A percentile compares a stretch with the other conserved stretches of the same genome.
Evolutionary conservation across 2,888 invertebrate species (phyloP).

Genomic region (Morpho deidamia): DNA sequence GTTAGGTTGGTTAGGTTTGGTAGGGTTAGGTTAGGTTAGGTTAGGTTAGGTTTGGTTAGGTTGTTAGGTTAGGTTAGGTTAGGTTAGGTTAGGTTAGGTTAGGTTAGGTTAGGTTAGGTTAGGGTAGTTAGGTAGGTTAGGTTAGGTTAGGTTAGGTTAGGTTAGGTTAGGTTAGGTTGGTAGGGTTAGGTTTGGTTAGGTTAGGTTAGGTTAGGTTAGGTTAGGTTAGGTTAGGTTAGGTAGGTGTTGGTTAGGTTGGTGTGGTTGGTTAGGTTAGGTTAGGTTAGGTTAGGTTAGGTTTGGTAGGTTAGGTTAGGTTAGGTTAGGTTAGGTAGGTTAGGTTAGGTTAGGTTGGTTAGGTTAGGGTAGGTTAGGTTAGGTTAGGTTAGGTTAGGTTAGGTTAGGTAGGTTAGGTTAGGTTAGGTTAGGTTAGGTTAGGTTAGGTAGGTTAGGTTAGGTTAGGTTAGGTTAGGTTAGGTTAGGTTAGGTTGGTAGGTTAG

Average conservation of each 20-base stretch:
- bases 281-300: no score
- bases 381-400: no score
- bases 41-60: not conserved
- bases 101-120: slow-evolving; percentile 18
- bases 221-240: slow-evolving; percentile 32
- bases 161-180: slow-evolving; percentile 23
- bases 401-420: slow-evolving; percentile 22
- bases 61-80: slow-evolving; percentile 21
- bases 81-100: slow-evolving; percentile 22
- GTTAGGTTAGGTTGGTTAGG: slow-evolving; percentile 26
- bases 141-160: slow-evolving; percentile 18
- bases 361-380: slow-evolving; percentile 25
- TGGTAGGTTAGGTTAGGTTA: slow-evolving; percentile 32
- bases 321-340: slow-evolving; percentile 20
- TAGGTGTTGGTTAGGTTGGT: slow-evolving; percentile 27
- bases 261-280: slow-evolving; percentile 28
- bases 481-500: no score
- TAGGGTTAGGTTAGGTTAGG: slow-evolving; percentile 19
- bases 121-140: slow-evolving; percentile 28
- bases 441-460: slow-evolving; percentile 1
- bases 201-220: slow-evolving; percentile 26
- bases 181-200: slow-evolving; percentile 21
- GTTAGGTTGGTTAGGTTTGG: no score
- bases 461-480: no score
- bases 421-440: no score